Base-by-base conservation (phyloP, 2,888 invertebrate genomes). In the Campoplex nolae region DNA sequence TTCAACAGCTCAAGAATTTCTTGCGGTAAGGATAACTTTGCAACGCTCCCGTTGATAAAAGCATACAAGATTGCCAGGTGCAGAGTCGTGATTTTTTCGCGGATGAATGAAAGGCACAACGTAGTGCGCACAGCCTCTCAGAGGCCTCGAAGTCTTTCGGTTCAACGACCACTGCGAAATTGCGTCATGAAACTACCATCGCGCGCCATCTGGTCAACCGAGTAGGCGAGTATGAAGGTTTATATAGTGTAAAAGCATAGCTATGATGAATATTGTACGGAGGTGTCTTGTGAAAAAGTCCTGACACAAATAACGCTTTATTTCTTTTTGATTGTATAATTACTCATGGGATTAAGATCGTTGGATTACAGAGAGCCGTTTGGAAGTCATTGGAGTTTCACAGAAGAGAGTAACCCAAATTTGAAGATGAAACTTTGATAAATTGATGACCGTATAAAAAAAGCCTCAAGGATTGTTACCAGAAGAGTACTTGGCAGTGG, bases 121-220 rank as follows among this genome's bases (percentile, higher is more conserved):
- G 48, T 75, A 74, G 73, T 83, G 82, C 83, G 81, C 78, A 70
- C 62, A 75, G 79, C 84, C 80, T 35, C 77, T 71, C 75, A 77
- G 86, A 82, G 70, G 84, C 82, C 76, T 70, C 83, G 89, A 83
- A 86, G 88, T 88, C 90, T 89, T 81, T 80, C 86, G 88, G 93
- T 92, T 92, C 91, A 90, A 90, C 89, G 92, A 92, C 92, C 92
- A 89, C 85, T 42, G 76, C 81, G 78, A 83, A 89, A 90, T 92
- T 92, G 89, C 91, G 90, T 92, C 91, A 92, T 79, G 77, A 81
- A 78, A 77, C 81, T 68, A 84, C 83, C 51, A 76, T 81, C 82
- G 75, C 88, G 75, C 88, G 89, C 85, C 88, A 89, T 87, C 86
- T 77, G 85, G 83, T 84, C 68, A 73, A 84, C 74, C 74, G 67